Evolutionary conservation across 2,113 vertebrate species (phyloP).

Genomic region (Porphyrio hochstetteri): DNA sequence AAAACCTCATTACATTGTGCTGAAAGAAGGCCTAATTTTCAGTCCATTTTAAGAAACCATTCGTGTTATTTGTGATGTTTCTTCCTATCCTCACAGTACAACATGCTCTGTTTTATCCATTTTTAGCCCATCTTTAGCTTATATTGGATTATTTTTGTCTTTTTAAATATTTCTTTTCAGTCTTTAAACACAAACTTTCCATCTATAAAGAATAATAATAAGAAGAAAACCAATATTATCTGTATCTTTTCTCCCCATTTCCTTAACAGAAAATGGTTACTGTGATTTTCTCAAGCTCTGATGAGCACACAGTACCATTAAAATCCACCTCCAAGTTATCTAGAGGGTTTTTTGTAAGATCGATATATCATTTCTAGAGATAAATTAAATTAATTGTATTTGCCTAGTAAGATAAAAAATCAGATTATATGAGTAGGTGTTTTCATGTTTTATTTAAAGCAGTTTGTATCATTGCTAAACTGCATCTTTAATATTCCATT

Average conservation of each 20-base stretch:
- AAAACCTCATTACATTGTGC: background rate
- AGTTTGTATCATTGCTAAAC: background rate
- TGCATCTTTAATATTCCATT: slow-evolving; percentile 1
- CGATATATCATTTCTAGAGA: slow-evolving; percentile 18
- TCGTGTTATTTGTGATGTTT: background rate
- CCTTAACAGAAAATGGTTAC: background rate
- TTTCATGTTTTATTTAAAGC: background rate
- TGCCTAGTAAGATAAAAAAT: background rate
- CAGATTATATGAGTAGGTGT: background rate
- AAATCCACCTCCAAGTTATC: background rate
- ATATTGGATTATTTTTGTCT: background rate
- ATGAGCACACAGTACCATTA: background rate
- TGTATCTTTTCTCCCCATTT: background rate
- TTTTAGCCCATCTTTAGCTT: background rate
- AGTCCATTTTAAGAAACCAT: background rate
- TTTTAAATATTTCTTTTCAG: background rate
- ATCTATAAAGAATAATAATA: background rate
- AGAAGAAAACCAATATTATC: background rate
- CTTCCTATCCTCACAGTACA: background rate
- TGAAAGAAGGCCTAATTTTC: background rate
- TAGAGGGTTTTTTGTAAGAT: background rate
- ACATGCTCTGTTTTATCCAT: background rate
- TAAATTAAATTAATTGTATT: slow-evolving; percentile 19
- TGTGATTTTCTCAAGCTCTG: background rate
- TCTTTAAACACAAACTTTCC: background rate